Evolutionary conservation across 2,113 vertebrate species (phyloP).

Genomic region (Poeciliopsis occidentalis): DNA sequence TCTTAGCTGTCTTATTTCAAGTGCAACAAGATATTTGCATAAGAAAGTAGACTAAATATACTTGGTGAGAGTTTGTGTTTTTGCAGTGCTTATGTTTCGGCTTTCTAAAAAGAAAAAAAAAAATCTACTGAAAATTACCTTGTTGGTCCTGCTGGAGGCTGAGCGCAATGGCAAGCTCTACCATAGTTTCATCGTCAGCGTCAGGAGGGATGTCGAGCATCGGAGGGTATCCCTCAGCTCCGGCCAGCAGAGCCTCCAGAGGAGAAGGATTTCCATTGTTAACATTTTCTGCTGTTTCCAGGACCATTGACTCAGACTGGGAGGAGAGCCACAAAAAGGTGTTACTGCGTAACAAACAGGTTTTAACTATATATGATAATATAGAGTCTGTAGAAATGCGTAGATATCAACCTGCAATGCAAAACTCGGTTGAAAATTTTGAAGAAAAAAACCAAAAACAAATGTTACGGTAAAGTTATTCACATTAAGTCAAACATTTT

Average conservation of each 20-base stretch:
- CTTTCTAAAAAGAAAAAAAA: too few relatives aligned
- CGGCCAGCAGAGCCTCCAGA: conserved; percentile 94
- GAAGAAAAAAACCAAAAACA: not conserved
- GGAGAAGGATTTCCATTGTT: conserved; percentile 98
- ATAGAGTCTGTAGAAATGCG: too few relatives aligned
- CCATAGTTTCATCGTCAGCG: conserved; percentile 99
- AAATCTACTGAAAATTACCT: conserved; percentile 77
- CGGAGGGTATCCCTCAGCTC: conserved; percentile 96
- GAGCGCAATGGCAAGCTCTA: conserved; percentile 95
- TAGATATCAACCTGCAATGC: too few relatives aligned
- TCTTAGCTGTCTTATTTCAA: too few relatives aligned
- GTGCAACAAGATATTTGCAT: too few relatives aligned
- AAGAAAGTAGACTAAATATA: too few relatives aligned
- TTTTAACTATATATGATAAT: not conserved
- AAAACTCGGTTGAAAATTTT: not conserved
- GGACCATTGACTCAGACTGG: conserved; percentile 97
- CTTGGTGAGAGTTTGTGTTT: too few relatives aligned
- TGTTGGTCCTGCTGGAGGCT: conserved; percentile 98
- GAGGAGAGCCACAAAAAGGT: conserved; percentile 32
- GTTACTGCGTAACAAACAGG: not conserved
- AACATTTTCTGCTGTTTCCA: conserved; percentile 95
- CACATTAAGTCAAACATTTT: not conserved
- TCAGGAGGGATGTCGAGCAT: conserved; percentile 99
- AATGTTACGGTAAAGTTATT: not conserved
- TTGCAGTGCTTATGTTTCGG: too few relatives aligned